phyloP scores from a whole-genome alignment of 2,113 vertebrate genomes.

The Myrmophylax atrothorax region DNA sequence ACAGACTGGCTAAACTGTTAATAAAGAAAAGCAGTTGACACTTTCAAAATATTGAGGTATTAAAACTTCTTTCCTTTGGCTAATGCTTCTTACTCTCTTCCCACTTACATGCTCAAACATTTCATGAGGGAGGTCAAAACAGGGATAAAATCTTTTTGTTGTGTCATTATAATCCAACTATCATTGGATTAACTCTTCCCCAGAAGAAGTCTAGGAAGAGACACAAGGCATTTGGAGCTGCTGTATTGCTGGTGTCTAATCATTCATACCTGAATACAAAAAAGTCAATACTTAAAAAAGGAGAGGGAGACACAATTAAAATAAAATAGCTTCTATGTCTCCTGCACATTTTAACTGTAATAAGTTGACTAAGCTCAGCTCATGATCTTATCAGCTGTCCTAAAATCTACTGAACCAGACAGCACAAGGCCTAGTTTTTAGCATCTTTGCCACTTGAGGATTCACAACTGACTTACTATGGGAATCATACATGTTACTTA shows the following conservation, averaged over 20 bases:
- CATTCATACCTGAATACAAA: neutral
- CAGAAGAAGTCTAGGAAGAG: neutral
- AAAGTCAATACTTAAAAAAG: neutral
- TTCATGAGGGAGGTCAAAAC: neutral
- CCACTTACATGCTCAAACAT: neutral
- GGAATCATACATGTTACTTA: neutral
- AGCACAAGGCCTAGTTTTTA: neutral
- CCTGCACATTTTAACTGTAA: neutral
- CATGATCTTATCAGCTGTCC: neutral
- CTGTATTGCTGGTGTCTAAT: neutral
- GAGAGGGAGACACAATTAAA: neutral
- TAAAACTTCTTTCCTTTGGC: neutral
- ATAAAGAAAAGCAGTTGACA: neutral
- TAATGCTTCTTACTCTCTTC: neutral
- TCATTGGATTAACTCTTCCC: neutral
- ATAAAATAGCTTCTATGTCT: neutral
- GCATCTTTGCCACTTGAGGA: neutral
- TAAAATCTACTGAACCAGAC: neutral
- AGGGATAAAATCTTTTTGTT: neutral
- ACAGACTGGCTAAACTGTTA: neutral
- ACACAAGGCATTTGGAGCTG: neutral
- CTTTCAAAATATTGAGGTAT: neutral
- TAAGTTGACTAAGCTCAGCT: neutral
- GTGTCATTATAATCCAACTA: neutral
- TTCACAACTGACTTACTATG: neutral